Evolutionary conservation across 2,113 vertebrate genomes (phyloP).

Genomic region (Natator depressus): DNA sequence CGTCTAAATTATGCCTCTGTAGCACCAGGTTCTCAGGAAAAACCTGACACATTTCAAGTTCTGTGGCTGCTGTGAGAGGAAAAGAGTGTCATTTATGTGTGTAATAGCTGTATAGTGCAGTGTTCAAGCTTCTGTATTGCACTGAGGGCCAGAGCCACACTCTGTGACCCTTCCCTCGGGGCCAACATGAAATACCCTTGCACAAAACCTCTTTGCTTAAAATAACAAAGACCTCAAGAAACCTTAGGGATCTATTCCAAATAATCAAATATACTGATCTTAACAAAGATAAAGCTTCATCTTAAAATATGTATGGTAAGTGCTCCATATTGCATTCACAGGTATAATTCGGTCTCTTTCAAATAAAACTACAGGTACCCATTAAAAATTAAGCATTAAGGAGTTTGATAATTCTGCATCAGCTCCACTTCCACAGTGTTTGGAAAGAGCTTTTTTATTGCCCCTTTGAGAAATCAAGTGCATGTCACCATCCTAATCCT

Average conservation of each 20-base stretch:
- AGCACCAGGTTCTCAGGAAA: background rate
- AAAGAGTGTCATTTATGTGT: background rate
- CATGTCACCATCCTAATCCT: background rate
- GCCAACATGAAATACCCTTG: background rate
- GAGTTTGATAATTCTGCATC: background rate
- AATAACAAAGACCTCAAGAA: background rate
- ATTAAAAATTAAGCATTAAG: background rate
- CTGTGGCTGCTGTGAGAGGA: background rate
- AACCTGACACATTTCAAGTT: fast-evolving
- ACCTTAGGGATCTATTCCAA: background rate
- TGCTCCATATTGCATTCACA: background rate
- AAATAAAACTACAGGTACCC: background rate
- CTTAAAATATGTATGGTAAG: background rate
- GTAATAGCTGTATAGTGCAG: background rate
- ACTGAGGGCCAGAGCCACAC: background rate
- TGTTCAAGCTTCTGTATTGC: fast-evolving
- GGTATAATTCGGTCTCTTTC: background rate
- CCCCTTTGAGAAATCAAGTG: background rate
- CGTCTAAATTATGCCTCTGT: background rate
- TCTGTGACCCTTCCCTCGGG: background rate
- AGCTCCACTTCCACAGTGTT: background rate
- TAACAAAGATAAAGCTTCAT: background rate
- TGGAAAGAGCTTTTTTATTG: background rate
- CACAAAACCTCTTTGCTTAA: background rate
- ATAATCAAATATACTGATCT: background rate